phyloP scores from a whole-genome alignment of 2,113 vertebrate genomes.

The Platysternon megacephalum region DNA sequence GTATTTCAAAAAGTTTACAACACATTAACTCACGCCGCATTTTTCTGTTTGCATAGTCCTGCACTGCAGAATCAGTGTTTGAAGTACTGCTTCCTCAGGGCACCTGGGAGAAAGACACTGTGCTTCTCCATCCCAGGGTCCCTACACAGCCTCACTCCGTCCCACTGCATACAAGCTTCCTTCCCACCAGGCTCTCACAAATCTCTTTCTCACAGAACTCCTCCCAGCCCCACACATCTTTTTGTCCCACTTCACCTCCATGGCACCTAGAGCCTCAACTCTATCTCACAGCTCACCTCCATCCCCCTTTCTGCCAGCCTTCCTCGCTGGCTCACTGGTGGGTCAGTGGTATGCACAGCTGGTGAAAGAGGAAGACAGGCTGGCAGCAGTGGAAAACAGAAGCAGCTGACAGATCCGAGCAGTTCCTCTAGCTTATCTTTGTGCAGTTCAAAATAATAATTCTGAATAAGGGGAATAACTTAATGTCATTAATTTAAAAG shows the following conservation, averaged over 20 bases:
- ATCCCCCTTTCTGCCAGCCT: background rate
- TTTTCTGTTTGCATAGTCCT: background rate
- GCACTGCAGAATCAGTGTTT: background rate
- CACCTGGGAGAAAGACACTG: rapidly evolving
- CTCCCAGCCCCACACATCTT: rapidly evolving
- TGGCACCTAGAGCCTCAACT: background rate
- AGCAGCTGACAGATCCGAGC: background rate
- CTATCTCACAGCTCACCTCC: background rate
- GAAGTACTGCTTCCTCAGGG: background rate
- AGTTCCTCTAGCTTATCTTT: background rate
- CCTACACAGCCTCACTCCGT: background rate
- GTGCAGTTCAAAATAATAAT: background rate
- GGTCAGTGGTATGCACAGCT: rapidly evolving
- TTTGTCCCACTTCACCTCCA: background rate
- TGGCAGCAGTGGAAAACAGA: rapidly evolving
- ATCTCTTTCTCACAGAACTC: background rate
- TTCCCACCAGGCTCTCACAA: rapidly evolving
- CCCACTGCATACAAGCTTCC: rapidly evolving
- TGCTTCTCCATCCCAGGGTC: background rate
- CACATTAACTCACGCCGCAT: background rate
- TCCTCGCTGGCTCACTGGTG: background rate
- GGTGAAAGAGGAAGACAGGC: background rate
- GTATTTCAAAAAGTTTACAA: background rate
- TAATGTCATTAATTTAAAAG: background rate
- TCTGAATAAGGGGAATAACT: background rate